Conservation (phyloP, 1,140 invertebrate genomes). For the Papilio polyxenes region DNA sequence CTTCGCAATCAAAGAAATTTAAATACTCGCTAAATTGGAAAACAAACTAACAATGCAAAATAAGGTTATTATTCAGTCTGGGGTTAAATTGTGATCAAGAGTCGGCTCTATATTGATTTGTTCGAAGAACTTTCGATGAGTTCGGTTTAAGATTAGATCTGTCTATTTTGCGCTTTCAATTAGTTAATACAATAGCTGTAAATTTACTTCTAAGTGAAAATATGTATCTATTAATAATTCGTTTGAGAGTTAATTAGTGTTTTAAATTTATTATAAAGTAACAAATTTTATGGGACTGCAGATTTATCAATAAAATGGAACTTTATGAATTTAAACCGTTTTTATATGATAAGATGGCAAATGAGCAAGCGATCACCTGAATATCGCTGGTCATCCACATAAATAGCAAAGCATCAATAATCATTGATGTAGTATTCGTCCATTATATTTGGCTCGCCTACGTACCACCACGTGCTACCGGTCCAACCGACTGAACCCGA, state of each 20-base stretch:
- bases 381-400: too few species aligned
- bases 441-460: too few species aligned
- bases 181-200: conserved; percentile 24
- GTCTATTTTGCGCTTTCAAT: conserved; percentile 7
- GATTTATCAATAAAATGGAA: too few species aligned
- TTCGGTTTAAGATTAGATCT: conserved; percentile 31
- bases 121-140: conserved; percentile 23
- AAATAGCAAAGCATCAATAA: too few species aligned
- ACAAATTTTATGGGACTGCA: too few species aligned
- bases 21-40: not conserved
- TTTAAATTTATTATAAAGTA: too few species aligned
- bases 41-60: conserved; percentile 15
- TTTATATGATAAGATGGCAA: too few species aligned
- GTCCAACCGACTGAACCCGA: too few species aligned
- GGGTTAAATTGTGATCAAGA: conserved; percentile 18
- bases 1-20: not conserved
- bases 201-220: not conserved
- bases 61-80: not conserved
- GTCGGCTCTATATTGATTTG: conserved; percentile 19
- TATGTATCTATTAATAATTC: not conserved
- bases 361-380: too few species aligned
- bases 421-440: too few species aligned
- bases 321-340: too few species aligned
- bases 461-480: too few species aligned
- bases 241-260: not conserved